Conservation (phyloP, 2,797 vertebrate genomes). For the Eulemur albifrons region DNA sequence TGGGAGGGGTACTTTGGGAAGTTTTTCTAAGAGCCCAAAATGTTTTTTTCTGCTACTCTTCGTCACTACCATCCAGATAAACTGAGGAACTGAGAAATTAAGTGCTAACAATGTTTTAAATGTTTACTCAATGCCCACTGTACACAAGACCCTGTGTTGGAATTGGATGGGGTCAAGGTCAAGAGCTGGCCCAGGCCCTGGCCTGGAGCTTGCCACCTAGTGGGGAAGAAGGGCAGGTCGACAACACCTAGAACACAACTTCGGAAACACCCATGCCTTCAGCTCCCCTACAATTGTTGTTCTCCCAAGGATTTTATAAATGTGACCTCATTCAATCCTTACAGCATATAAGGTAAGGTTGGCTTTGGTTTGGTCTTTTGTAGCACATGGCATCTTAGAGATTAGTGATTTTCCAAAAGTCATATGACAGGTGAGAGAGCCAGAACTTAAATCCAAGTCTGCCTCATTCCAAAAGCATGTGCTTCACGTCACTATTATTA, state of each 20-base stretch:
- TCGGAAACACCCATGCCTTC: not conserved
- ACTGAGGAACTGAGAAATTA: not conserved
- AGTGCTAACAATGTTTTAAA: not conserved
- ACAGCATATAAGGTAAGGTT: not conserved
- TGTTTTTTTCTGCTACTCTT: constrained; percentile 18
- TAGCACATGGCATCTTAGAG: not conserved
- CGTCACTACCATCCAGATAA: not conserved
- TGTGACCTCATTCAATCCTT: not conserved
- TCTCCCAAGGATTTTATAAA: not conserved
- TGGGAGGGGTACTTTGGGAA: not conserved
- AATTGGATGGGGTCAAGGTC: not conserved
- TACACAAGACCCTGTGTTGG: accelerated
- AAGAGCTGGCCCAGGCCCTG: not conserved
- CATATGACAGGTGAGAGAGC: not conserved
- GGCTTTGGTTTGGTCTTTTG: not conserved
- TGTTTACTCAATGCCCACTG: not conserved
- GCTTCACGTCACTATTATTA: not conserved
- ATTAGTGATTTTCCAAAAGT: not conserved
- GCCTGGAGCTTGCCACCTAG: not conserved
- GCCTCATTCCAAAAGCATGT: not conserved
- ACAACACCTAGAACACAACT: not conserved
- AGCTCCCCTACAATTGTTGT: not conserved
- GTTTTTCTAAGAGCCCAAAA: constrained; percentile 37
- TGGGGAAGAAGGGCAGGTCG: not conserved
- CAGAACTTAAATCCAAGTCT: not conserved